A percentile compares a stretch with the other conserved stretches of the same genome.
phyloP scores from a whole-genome alignment of 1,140 invertebrate species.

The Cotesia glomerata region DNA sequence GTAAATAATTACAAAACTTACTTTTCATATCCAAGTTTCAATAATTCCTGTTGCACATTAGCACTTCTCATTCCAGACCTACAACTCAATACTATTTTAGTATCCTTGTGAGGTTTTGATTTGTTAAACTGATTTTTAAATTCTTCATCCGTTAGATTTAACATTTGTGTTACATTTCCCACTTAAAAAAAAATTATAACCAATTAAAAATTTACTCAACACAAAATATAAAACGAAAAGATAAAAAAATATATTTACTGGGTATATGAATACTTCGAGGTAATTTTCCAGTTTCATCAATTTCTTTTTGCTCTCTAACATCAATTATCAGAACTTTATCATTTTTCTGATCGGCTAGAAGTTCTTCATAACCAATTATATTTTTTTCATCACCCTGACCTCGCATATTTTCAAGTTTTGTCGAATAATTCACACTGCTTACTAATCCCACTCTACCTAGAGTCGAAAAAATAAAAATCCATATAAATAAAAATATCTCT shows the following conservation, averaged over 20 bases:
- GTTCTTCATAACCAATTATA: constrained; percentile 50
- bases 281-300: constrained; percentile 70
- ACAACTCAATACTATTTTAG: constrained; percentile 70
- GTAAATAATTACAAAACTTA: constrained; percentile 41
- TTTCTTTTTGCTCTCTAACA: constrained; percentile 71
- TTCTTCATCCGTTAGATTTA: constrained; percentile 46
- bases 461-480: not conserved
- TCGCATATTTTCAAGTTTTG: not conserved
- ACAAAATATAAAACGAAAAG: constrained; percentile 10
- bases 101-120: constrained; percentile 64
- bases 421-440: not conserved
- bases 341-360: constrained; percentile 54
- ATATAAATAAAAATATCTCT: not conserved
- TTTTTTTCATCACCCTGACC: not conserved
- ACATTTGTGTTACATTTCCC: constrained; percentile 46
- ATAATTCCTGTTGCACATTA: constrained; percentile 65
- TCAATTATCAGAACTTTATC: constrained; percentile 66
- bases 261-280: constrained; percentile 76
- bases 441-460: no score
- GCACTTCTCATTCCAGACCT: constrained; percentile 67
- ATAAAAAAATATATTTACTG: constrained; percentile 57
- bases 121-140: constrained; percentile 60
- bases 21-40: constrained; percentile 68
- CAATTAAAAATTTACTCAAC: constrained; percentile 6
- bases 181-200: constrained; percentile 43